Conservation (phyloP, 1,140 invertebrate species). For the Nomia melanderi region DNA sequence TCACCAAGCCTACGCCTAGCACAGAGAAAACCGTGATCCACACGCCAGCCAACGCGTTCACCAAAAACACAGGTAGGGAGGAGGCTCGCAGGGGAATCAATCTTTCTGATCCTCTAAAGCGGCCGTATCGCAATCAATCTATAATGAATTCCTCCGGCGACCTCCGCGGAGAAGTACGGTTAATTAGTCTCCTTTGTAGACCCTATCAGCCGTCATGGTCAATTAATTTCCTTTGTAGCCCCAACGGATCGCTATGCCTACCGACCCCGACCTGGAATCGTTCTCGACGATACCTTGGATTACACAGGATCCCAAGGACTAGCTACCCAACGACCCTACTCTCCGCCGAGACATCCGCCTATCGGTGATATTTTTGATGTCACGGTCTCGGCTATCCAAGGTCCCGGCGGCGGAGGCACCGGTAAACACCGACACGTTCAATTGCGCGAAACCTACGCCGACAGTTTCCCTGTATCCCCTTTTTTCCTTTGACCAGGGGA, state of each 20-base stretch:
- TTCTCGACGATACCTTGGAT: constrained; percentile 87
- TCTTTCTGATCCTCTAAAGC: constrained; percentile 1
- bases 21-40: constrained; percentile 38
- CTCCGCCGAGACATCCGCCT: constrained; percentile 76
- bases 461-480: background rate
- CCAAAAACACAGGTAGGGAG: constrained; percentile 53
- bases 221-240: constrained; percentile 49
- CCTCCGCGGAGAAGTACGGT: constrained; percentile 7
- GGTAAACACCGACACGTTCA: constrained; percentile 54
- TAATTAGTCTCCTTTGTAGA: constrained; percentile 37
- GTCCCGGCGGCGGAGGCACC: constrained; percentile 85
- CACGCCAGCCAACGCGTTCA: constrained; percentile 9
- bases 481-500: constrained; percentile 54
- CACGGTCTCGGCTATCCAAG: constrained; percentile 92
- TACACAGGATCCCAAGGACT: constrained; percentile 75
- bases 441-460: background rate
- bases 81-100: background rate
- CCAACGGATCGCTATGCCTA: constrained; percentile 79
- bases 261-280: constrained; percentile 89
- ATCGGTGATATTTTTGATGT: constrained; percentile 92
- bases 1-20: constrained; percentile 47
- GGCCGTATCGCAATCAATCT: constrained; percentile 7
- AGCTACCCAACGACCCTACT: constrained; percentile 76
- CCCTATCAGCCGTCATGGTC: constrained; percentile 3
- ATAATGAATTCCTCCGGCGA: constrained; percentile 37